phyloP scores from a whole-genome alignment of 2,888 invertebrate genomes.

The Hyppa rectilinea region DNA sequence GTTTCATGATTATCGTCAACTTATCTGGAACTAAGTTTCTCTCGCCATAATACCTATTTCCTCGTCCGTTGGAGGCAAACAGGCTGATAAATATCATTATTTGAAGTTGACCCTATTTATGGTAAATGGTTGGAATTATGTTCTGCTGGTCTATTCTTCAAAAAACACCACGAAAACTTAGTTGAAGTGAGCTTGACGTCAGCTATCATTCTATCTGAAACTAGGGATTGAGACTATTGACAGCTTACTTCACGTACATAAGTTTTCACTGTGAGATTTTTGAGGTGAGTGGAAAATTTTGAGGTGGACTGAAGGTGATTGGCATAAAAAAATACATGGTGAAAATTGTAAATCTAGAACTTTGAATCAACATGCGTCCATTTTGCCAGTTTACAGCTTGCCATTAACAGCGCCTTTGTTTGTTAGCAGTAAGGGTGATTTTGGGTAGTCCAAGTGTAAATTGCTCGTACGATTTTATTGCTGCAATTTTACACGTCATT shows the following conservation, averaged over 20 bases:
- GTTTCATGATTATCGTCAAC: slow-evolving; percentile 61
- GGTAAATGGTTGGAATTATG: not conserved
- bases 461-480: not conserved
- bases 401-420: not conserved
- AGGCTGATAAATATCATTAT: slow-evolving; percentile 56
- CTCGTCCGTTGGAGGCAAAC: slow-evolving; percentile 40
- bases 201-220: not conserved
- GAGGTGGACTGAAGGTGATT: not conserved
- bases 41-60: slow-evolving; percentile 50
- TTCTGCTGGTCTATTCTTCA: not conserved
- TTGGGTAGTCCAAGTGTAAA: not conserved
- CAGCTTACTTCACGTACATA: not conserved
- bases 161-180: not conserved
- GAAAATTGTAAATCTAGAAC: not conserved
- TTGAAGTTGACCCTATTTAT: not conserved
- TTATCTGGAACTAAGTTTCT: slow-evolving; percentile 61
- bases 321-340: not conserved
- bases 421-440: not conserved
- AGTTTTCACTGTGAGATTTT: not conserved
- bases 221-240: not conserved
- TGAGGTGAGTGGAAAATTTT: too few species aligned
- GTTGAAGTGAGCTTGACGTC: not conserved
- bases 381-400: too few species aligned
- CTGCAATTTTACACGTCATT: not conserved
- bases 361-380: not conserved